Conservation (phyloP, 2,888 invertebrate genomes). For the Acanthosepion esculentum region DNA sequence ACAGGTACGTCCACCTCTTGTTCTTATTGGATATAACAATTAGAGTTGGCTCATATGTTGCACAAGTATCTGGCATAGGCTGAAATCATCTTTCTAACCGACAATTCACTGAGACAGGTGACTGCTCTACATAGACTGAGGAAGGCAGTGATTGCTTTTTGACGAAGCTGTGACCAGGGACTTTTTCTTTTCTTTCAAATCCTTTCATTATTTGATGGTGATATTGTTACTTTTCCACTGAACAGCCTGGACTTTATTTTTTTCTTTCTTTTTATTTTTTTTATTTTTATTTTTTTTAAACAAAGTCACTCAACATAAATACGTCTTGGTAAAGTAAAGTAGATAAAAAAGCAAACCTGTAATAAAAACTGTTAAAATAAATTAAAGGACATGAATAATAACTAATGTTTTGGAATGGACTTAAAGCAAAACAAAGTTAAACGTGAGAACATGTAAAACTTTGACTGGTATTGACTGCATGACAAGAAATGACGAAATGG, state of each 20-base stretch:
- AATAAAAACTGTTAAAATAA: not conserved
- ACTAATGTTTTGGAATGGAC: not conserved
- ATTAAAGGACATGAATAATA: not conserved
- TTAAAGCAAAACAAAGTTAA: not conserved
- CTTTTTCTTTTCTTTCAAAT: no score
- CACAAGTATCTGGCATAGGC: not conserved
- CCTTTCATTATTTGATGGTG: no score
- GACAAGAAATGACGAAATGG: not conserved
- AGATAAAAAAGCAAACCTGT: not conserved
- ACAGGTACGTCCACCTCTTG: constrained; percentile 79
- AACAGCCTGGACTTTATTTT: no score
- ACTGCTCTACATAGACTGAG: not conserved
- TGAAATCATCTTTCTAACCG: not conserved
- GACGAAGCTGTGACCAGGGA: not conserved
- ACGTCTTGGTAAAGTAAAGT: not conserved
- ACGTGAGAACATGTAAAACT: not conserved
- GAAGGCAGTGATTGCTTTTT: not conserved
- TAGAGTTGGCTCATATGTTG: constrained; percentile 35
- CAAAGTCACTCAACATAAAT: not conserved
- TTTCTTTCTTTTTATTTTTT: no score
- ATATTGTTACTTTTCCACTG: no score
- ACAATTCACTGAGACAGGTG: not conserved
- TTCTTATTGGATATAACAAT: constrained; percentile 43
- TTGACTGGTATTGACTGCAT: not conserved
- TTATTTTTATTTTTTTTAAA: no score